These are phyloP conservation scores for Schizaphis graminum DNA, from an alignment of 2,888 invertebrate genomes.

Conservation along the genomic window DNA sequence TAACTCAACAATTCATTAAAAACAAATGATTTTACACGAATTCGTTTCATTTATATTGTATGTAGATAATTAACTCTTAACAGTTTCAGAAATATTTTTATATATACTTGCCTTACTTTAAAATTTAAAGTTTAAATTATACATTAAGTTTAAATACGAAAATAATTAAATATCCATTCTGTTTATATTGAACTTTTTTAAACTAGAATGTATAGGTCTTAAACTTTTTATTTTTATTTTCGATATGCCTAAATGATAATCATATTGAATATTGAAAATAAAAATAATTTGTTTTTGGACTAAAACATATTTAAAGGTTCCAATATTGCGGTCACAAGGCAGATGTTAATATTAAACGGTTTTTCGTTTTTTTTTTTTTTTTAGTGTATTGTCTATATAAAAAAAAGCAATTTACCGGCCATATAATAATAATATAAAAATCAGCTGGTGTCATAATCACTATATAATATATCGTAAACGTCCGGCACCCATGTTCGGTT, in stretches of 20 bases:
- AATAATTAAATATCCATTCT: too few relatives aligned
- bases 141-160: too few relatives aligned
- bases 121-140: too few relatives aligned
- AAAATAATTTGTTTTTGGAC: not conserved
- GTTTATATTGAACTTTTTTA: not conserved
- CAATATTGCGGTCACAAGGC: slow-evolving; percentile 40
- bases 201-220: not conserved
- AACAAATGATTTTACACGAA: too few relatives aligned
- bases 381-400: slow-evolving; percentile 12
- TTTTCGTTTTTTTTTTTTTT: not conserved
- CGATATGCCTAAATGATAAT: not conserved
- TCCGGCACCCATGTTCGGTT: slow-evolving; percentile 47
- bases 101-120: too few relatives aligned
- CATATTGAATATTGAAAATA: slow-evolving; percentile 6
- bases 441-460: slow-evolving; percentile 61
- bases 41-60: too few relatives aligned
- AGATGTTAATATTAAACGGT: slow-evolving; percentile 59
- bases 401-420: slow-evolving; percentile 52
- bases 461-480: slow-evolving; percentile 13
- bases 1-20: too few relatives aligned
- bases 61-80: too few relatives aligned
- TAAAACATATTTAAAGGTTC: slow-evolving; percentile 5
- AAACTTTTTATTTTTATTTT: not conserved
- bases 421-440: slow-evolving; percentile 49
- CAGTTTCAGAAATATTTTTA: too few relatives aligned